phyloP scores from a whole-genome alignment of 2,797 vertebrate species.

The Danionella dracula region DNA sequence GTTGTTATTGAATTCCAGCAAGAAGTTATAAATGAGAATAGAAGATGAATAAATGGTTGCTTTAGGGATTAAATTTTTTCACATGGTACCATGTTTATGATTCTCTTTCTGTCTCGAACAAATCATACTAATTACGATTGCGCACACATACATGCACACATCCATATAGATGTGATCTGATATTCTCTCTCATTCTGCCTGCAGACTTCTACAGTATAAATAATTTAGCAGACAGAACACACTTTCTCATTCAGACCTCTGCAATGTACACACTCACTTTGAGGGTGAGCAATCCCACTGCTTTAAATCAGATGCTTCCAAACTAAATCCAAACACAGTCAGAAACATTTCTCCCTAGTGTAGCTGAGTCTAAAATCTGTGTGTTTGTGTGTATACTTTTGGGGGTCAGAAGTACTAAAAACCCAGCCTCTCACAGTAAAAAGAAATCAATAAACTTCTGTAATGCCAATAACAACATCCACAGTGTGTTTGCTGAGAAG shows the following conservation, averaged over 20 bases:
- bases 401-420: neutral
- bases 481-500: neutral
- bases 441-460: neutral
- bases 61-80: too few species aligned
- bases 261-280: neutral
- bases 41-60: too few species aligned
- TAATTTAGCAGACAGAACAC: conserved; percentile 12
- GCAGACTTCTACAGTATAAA: conserved; percentile 31
- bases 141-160: neutral
- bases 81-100: neutral
- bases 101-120: neutral
- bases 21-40: too few species aligned
- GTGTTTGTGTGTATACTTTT: too few species aligned
- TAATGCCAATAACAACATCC: neutral
- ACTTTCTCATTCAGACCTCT: conserved; percentile 16
- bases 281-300: neutral
- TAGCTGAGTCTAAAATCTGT: neutral
- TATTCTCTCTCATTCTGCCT: conserved; percentile 27
- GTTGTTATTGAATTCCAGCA: too few species aligned
- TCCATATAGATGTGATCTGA: conserved; percentile 6
- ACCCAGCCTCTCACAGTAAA: neutral
- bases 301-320: neutral
- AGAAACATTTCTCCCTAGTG: neutral
- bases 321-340: neutral
- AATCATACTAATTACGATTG: too few species aligned